These are phyloP conservation scores for Psilopogon haemacephalus DNA, from an alignment of 2,113 vertebrate genomes.

Conservation along the genomic window DNA sequence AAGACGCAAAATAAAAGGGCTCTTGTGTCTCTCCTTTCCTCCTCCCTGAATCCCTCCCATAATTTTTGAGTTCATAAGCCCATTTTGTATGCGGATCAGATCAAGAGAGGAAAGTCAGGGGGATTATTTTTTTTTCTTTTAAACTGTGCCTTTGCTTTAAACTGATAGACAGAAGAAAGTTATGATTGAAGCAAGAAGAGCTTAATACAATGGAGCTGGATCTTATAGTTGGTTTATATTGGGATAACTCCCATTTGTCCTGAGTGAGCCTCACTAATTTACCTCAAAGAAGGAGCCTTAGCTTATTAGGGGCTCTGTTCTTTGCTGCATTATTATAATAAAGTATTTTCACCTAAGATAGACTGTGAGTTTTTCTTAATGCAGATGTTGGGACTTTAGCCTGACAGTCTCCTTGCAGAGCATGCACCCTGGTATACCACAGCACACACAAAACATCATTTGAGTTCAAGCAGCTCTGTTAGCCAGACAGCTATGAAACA, in stretches of 20 bases:
- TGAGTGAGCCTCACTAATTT: neutral
- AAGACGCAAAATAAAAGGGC: constrained; percentile 76
- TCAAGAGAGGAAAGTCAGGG: constrained; percentile 69
- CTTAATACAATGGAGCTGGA: neutral
- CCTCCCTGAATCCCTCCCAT: constrained; percentile 62
- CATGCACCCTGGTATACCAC: neutral
- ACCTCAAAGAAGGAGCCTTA: neutral
- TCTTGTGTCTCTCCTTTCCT: constrained; percentile 71
- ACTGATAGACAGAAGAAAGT: constrained; percentile 34
- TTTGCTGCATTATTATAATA: constrained; percentile 15
- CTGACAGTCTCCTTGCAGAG: neutral
- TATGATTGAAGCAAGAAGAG: constrained; percentile 6
- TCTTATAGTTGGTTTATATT: neutral
- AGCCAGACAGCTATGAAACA: constrained; percentile 62
- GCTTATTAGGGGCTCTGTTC: neutral
- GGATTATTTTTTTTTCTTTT: constrained; percentile 50
- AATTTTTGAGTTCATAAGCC: constrained; percentile 72
- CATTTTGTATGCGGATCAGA: constrained; percentile 74
- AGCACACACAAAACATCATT: neutral
- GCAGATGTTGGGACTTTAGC: neutral
- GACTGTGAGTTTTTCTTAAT: neutral
- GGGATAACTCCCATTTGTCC: neutral
- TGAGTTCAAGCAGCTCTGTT: constrained; percentile 35
- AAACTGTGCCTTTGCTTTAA: constrained; percentile 61
- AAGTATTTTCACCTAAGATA: constrained; percentile 30